Conservation (phyloP, 2,113 vertebrate species). For the Pycnonotus jocosus region DNA sequence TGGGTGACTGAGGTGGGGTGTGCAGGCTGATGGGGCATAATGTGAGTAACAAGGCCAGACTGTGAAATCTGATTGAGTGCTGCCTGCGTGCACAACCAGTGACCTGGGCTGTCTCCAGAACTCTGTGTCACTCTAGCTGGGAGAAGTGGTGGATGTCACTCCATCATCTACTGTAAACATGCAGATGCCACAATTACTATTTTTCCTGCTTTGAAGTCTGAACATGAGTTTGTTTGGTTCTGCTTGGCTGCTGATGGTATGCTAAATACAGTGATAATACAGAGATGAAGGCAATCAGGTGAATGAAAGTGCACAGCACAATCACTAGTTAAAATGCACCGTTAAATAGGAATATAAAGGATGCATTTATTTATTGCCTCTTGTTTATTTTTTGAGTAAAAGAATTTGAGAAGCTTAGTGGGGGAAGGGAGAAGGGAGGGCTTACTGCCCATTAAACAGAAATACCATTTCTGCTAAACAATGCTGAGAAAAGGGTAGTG, state of each 20-base stretch:
- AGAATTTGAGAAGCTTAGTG: conserved; percentile 5
- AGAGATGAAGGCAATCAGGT: conserved; percentile 52
- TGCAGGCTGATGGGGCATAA: not conserved
- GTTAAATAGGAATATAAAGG: conserved; percentile 41
- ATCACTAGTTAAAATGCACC: conserved; percentile 39
- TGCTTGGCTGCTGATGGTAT: conserved; percentile 76
- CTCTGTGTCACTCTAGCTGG: not conserved
- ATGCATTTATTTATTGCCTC: conserved; percentile 42
- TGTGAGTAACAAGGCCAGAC: not conserved
- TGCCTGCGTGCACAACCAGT: not conserved
- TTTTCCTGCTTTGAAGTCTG: conserved; percentile 78
- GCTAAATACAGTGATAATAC: conserved; percentile 65
- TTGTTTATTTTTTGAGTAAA: conserved; percentile 32
- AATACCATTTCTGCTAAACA: not conserved
- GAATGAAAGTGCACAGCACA: conserved; percentile 42
- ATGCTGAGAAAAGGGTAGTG: not conserved
- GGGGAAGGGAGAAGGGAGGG: not conserved
- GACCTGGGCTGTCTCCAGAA: conserved; percentile 16
- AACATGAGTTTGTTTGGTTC: conserved; percentile 77
- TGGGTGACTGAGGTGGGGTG: not conserved
- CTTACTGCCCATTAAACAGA: not conserved
- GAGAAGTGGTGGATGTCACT: conserved; percentile 14
- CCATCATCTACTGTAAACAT: conserved; percentile 61
- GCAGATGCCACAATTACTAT: conserved; percentile 76
- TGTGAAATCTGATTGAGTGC: not conserved